A percentile compares a stretch with the other conserved stretches of the same genome.
Conservation (phyloP, 2,797 vertebrate species). For the Rachycentron canadum region DNA sequence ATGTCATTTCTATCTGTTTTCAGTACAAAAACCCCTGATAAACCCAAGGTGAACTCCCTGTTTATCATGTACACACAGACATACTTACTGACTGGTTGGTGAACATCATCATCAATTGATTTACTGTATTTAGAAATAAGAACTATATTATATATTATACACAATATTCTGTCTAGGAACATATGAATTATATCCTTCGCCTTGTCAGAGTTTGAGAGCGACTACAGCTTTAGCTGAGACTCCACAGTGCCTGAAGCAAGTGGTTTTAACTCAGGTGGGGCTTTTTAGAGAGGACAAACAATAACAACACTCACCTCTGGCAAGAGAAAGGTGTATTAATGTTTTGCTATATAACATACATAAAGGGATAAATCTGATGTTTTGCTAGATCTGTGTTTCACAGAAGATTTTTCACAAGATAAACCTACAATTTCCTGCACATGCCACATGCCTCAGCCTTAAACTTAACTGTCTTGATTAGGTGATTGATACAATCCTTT, state of each 20-base stretch:
- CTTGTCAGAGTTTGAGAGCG: not conserved
- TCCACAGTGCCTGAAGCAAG: not conserved
- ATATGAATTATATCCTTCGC: not conserved
- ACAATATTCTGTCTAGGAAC: not conserved
- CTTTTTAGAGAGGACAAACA: conserved; percentile 20
- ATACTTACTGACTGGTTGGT: not conserved
- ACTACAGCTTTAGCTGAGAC: not conserved
- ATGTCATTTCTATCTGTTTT: conserved; percentile 2
- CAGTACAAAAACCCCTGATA: not conserved
- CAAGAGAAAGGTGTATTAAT: not conserved
- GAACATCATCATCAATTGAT: too few relatives aligned
- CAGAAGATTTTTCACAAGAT: not conserved
- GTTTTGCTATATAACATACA: not conserved
- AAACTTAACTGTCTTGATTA: too few relatives aligned
- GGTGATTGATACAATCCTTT: conserved; percentile 9
- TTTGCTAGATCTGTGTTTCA: not conserved
- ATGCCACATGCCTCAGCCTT: too few relatives aligned
- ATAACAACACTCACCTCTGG: conserved; percentile 8
- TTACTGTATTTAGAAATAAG: too few relatives aligned
- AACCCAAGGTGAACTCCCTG: not conserved
- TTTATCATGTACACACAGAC: not conserved
- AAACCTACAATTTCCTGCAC: not conserved
- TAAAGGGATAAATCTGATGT: not conserved
- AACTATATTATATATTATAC: too few relatives aligned
- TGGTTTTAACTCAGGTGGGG: conserved; percentile 2